Percentiles rank a stretch among this genome's conserved stretches.
These are phyloP conservation scores for Takifugu ocellatus DNA, from an alignment of 2,797 vertebrate species.

Conservation along the genomic window DNA sequence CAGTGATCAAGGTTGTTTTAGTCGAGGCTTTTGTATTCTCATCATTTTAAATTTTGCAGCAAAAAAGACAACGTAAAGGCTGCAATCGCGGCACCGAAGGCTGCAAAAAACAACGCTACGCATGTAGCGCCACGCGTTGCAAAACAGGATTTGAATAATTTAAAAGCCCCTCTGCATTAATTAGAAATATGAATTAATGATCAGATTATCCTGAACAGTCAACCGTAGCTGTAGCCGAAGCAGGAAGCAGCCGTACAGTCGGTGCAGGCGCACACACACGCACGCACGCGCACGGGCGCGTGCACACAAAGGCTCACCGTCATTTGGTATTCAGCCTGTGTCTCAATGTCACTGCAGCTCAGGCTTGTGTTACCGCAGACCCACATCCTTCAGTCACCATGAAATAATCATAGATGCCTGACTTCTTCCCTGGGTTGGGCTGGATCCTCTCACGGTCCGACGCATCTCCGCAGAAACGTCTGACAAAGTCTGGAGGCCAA, in stretches of 20 bases:
- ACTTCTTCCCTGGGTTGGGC: constrained; percentile 35
- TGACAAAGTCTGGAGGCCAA: constrained; percentile 26
- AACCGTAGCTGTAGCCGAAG: constrained; percentile 30
- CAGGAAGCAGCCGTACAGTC: constrained; percentile 21
- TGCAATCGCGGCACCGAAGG: too few species aligned
- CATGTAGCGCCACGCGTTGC: neutral
- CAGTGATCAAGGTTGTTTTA: too few species aligned
- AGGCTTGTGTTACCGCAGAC: constrained; percentile 45
- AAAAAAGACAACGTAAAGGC: too few species aligned
- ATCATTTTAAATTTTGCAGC: too few species aligned
- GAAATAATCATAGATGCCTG: constrained; percentile 46
- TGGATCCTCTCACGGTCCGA: constrained; percentile 36
- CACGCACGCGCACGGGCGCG: neutral
- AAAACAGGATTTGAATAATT: constrained; percentile 69
- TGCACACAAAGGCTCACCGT: constrained; percentile 15
- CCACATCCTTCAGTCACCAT: constrained; percentile 53
- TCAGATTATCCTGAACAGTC: constrained; percentile 64
- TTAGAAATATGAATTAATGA: constrained; percentile 72
- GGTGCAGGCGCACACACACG: constrained; percentile 2
- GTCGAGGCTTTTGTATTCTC: too few species aligned
- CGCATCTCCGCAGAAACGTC: constrained; percentile 27
- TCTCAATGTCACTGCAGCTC: constrained; percentile 41
- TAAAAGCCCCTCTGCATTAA: constrained; percentile 64
- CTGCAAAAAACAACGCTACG: too few species aligned
- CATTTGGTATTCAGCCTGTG: constrained; percentile 55